A percentile compares a stretch with the other conserved stretches of the same genome.
Conservation (phyloP, 2,797 vertebrate genomes). For the Acrossocheilus wenchowensis region DNA sequence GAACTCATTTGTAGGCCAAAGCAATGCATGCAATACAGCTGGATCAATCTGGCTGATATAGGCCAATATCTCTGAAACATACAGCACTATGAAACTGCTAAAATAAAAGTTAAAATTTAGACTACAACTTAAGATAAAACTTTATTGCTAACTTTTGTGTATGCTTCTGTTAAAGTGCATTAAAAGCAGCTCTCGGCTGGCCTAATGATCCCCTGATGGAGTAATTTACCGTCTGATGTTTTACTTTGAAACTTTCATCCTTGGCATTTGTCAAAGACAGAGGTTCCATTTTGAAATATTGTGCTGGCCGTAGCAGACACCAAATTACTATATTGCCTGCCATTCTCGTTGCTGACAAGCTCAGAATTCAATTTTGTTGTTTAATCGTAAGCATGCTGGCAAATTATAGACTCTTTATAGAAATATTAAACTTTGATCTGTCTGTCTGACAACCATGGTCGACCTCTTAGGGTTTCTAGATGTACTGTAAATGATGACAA, state of each 20-base stretch:
- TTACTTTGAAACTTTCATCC: constrained; percentile 1
- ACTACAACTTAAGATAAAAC: not conserved
- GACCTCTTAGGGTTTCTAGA: constrained; percentile 1
- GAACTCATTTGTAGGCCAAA: not conserved
- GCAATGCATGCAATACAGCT: not conserved
- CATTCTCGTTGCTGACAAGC: not conserved
- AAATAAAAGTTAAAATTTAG: not conserved
- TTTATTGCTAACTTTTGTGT: not conserved
- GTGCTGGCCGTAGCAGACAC: not conserved
- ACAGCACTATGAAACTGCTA: not conserved
- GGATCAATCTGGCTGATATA: not conserved
- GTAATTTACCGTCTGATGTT: constrained; percentile 22
- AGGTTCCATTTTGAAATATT: not conserved
- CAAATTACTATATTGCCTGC: not conserved
- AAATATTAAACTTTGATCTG: constrained; percentile 13
- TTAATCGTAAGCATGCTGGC: not conserved
- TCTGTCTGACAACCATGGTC: not conserved
- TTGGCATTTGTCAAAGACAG: not conserved
- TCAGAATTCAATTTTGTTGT: not conserved
- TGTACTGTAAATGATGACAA: not conserved
- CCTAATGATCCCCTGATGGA: constrained; percentile 19
- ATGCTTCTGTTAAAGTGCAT: constrained; percentile 9
- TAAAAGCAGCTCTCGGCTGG: constrained; percentile 4
- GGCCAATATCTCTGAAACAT: not conserved
- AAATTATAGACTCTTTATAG: constrained; percentile 14